These are phyloP conservation scores for Drosophila mayaguana DNA, from an alignment of 2,888 invertebrate species.

Conservation along the genomic window DNA sequence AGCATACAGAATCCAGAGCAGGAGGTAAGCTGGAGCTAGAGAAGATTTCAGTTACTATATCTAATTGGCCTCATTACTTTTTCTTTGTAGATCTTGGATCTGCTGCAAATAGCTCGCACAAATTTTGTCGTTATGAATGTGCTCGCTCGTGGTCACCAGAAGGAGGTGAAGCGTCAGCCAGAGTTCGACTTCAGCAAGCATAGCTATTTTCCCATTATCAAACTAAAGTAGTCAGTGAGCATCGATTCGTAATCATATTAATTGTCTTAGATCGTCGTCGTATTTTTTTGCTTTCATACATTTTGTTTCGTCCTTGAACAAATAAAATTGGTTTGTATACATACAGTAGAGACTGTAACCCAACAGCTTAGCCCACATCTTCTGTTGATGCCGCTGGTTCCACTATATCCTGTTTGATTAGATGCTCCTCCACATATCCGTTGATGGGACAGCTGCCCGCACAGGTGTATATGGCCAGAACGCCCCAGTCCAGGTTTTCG, in stretches of 20 bases:
- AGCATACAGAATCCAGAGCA: conserved; percentile 92
- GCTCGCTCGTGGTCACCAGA: conserved; percentile 95
- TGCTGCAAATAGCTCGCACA: conserved; percentile 96
- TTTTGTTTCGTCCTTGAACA: conserved; percentile 48
- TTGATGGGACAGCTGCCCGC: conserved; percentile 89
- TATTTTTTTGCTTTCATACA: conserved; percentile 11
- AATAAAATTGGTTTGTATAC: conserved; percentile 57
- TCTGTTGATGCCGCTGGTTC: neutral
- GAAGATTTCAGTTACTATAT: neutral
- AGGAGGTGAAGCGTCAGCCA: conserved; percentile 93
- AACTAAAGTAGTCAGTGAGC: conserved; percentile 84
- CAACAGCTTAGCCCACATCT: neutral
- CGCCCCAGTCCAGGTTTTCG: conserved; percentile 95
- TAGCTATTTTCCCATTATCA: conserved; percentile 96
- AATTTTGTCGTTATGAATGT: conserved; percentile 98
- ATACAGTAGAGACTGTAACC: conserved; percentile 10
- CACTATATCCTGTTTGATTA: conserved; percentile 93
- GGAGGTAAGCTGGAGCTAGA: conserved; percentile 88
- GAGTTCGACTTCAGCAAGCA: conserved; percentile 96
- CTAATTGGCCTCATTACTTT: conserved; percentile 12
- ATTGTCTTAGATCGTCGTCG: conserved; percentile 15
- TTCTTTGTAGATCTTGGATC: conserved; percentile 89
- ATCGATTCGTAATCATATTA: conserved; percentile 25
- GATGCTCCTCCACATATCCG: conserved; percentile 91
- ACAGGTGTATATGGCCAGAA: conserved; percentile 94